A percentile compares a stretch with the other conserved stretches of the same genome.
Conservation (phyloP, 2,113 vertebrate genomes). For the Thermophis baileyi region DNA sequence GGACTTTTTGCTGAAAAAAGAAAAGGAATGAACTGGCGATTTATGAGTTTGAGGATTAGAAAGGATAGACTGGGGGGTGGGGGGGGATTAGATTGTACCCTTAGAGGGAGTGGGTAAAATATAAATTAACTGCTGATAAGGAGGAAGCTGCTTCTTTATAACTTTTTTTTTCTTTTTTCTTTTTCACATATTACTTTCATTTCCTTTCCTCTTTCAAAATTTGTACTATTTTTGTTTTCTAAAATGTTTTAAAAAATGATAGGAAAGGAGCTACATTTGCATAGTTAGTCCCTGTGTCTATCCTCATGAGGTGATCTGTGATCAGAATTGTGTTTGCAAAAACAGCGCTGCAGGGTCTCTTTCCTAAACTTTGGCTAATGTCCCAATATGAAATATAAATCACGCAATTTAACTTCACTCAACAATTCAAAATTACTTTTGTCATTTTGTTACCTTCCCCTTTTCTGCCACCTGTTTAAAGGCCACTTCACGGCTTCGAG, state of each 20-base stretch:
- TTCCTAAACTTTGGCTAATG: neutral
- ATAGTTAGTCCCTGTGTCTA: too few species aligned
- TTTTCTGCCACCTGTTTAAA: conserved; percentile 58
- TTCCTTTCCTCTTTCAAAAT: neutral
- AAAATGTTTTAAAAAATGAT: neutral
- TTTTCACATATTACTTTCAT: neutral
- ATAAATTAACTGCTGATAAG: neutral
- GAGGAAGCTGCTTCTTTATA: neutral
- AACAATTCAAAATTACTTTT: neutral
- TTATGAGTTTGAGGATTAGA: neutral
- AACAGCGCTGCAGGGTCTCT: neutral
- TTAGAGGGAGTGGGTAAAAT: neutral
- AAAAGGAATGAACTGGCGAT: neutral
- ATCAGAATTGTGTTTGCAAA: neutral
- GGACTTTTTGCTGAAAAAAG: neutral
- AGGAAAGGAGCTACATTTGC: neutral
- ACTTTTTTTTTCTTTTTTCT: neutral
- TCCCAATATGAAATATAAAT: neutral
- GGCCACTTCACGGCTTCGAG: conserved; percentile 89
- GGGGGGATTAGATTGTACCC: neutral
- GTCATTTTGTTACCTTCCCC: neutral
- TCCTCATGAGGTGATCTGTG: neutral
- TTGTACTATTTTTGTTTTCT: neutral
- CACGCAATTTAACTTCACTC: neutral
- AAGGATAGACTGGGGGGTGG: neutral